Base-by-base conservation (phyloP, 2,113 vertebrate species). In the Cephalopterus ornatus region DNA sequence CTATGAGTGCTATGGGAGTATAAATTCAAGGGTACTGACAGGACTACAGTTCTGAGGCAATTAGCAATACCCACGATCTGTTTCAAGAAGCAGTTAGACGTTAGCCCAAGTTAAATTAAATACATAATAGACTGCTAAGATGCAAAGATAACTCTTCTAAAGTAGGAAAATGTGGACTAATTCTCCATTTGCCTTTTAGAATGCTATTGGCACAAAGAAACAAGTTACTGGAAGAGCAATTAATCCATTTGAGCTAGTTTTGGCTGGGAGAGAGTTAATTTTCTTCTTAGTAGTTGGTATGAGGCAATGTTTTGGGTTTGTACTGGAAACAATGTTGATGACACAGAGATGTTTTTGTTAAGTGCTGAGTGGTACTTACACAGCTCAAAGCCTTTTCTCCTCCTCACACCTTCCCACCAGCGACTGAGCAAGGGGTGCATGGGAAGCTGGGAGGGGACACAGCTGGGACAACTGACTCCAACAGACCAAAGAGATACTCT, bases 371-470 rank as follows among this genome's bases (percentile, higher is more conserved):
- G 65, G 41, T 0, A 1, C 16, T n/a, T 65, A 47, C 5, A 27
- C 26, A 71, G 9, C 26, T 50, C 26, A 65, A 37, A 9, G 26
- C 42, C 17, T 65, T 50, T 32, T 49, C 32, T 66, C 46, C 30
- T 37, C 9, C 24, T 58, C 19, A 58, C 21, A 37, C 4, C 7
- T 16, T 33, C 14, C 14, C 58, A 73, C 9, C 32, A 37, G 50
- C 0, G 1, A 80, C 32, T 58, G 3, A 23, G 26, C 26, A 65
- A 14, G 15, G 20, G 21, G 6, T 14, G 32, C 21, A 50, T 27
- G 21, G 49, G 30, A 58, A 72, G 4, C 1, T 39, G 32, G 4
- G 49, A 80, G 26, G 6, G 26, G 21, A 42, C 30, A 65, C n/a
- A 35, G 9, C 14, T 72, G 58, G 32, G 9, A 50, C 32, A 73